Conservation (phyloP, 1,140 invertebrate genomes). For the Plectrocnemia conspersa region DNA sequence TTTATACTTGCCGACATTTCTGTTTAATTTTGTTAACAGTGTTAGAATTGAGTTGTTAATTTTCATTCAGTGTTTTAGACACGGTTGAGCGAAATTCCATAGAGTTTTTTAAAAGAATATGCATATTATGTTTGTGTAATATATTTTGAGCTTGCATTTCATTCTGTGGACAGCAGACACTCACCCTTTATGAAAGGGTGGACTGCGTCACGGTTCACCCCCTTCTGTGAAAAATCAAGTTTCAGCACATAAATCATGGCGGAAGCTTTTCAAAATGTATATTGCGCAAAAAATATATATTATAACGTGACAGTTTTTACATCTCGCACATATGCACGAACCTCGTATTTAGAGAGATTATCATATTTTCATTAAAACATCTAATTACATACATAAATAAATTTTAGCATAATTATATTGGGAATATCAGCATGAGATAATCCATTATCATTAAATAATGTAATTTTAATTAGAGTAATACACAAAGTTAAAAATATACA, state of each 20-base stretch:
- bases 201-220: slow-evolving; percentile 26
- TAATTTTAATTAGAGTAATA: too few species aligned
- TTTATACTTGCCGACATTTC: too few species aligned
- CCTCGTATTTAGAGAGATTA: too few species aligned
- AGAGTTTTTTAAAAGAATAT: slow-evolving; percentile 16
- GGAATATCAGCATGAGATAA: too few species aligned
- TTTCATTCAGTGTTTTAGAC: slow-evolving; percentile 6
- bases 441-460: too few species aligned
- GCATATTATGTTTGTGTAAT: slow-evolving; percentile 5
- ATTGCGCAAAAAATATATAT: background rate
- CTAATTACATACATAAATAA: too few species aligned
- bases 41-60: slow-evolving; percentile 7
- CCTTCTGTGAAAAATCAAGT: slow-evolving; percentile 20
- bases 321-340: too few species aligned
- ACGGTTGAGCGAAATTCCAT: slow-evolving; percentile 9
- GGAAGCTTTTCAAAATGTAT: slow-evolving; percentile 10
- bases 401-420: too few species aligned
- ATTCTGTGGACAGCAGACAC: slow-evolving; percentile 19
- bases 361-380: too few species aligned
- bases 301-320: too few species aligned
- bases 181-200: slow-evolving; percentile 32
- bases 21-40: too few species aligned
- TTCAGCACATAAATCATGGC: slow-evolving; percentile 16
- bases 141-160: slow-evolving; percentile 14
- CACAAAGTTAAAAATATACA: too few species aligned